A percentile compares a stretch with the other conserved stretches of the same genome.
Evolutionary conservation across 2,797 vertebrate genomes (phyloP).

Genomic region (Hapalemur alaotrensis): DNA sequence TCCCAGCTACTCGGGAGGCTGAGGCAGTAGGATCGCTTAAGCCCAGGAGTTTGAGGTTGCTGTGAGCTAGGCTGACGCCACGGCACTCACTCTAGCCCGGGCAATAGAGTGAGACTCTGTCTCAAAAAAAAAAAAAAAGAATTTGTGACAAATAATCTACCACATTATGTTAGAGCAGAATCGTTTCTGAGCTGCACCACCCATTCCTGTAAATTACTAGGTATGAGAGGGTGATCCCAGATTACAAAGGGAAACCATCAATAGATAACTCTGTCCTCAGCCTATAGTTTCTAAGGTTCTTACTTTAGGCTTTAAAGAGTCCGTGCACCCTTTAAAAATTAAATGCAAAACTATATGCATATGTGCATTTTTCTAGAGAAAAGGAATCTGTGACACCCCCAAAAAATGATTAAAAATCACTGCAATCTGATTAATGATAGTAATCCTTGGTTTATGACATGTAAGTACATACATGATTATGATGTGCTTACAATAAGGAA

Average conservation of each 20-base stretch:
- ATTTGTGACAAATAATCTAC: conserved; percentile 1
- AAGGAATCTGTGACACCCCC: not conserved
- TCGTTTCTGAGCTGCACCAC: conserved; percentile 2
- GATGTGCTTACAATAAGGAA: not conserved
- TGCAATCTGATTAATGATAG: not conserved
- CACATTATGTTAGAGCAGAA: not conserved
- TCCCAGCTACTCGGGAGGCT: too few relatives aligned
- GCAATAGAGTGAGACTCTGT: too few relatives aligned
- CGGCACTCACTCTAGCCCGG: too few relatives aligned
- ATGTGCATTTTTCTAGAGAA: not conserved
- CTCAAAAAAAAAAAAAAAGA: not conserved
- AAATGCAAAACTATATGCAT: not conserved
- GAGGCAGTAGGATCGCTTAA: too few relatives aligned
- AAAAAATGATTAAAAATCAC: not conserved
- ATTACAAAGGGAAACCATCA: not conserved
- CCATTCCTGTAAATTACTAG: not conserved
- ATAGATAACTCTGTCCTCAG: not conserved
- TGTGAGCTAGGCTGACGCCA: too few relatives aligned
- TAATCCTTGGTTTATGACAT: conserved; percentile 24
- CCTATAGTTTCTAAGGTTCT: conserved; percentile 2
- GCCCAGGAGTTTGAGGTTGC: too few relatives aligned
- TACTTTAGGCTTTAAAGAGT: not conserved
- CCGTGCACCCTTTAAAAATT: not conserved
- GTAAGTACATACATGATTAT: not conserved
- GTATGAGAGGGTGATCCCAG: not conserved